phyloP scores from a whole-genome alignment of 1,140 invertebrate genomes.

The Drosophila malerkotliana region DNA sequence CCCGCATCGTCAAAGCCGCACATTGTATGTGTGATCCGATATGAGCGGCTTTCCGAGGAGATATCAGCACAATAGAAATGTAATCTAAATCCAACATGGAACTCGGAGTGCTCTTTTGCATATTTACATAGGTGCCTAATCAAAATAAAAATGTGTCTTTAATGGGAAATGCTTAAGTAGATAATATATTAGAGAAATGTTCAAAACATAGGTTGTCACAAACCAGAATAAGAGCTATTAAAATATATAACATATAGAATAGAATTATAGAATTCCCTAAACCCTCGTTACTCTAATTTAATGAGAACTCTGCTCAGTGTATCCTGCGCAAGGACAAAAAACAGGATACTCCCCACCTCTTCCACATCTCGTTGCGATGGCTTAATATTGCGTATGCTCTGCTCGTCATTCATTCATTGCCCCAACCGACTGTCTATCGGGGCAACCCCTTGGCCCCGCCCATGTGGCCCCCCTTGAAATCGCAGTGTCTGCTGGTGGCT shows the following conservation, averaged over 20 bases:
- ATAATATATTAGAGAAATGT: not conserved
- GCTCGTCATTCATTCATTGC: conserved; percentile 73
- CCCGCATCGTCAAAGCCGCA: conserved; percentile 42
- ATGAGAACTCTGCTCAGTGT: conserved; percentile 1
- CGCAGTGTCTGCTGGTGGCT: conserved; percentile 42
- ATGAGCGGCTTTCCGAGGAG: conserved; percentile 15
- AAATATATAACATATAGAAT: too few relatives aligned
- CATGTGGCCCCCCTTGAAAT: not conserved
- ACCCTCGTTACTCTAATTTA: not conserved
- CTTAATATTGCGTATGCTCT: conserved; percentile 75
- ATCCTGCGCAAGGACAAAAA: not conserved
- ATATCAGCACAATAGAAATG: not conserved
- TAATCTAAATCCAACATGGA: not conserved
- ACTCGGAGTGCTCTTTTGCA: not conserved
- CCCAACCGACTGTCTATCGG: conserved; percentile 28
- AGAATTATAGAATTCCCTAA: too few relatives aligned
- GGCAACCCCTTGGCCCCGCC: not conserved
- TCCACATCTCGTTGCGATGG: conserved; percentile 32
- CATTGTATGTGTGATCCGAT: conserved; percentile 36
- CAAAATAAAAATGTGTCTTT: not conserved
- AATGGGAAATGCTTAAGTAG: not conserved
- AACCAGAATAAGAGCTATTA: too few relatives aligned
- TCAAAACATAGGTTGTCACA: too few relatives aligned
- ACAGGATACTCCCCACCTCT: not conserved
- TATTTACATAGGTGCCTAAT: too few relatives aligned